Percentiles rank a stretch among this genome's conserved stretches.
Conservation (phyloP, 1,140 invertebrate genomes). For the Neotoxoptera formosana region DNA sequence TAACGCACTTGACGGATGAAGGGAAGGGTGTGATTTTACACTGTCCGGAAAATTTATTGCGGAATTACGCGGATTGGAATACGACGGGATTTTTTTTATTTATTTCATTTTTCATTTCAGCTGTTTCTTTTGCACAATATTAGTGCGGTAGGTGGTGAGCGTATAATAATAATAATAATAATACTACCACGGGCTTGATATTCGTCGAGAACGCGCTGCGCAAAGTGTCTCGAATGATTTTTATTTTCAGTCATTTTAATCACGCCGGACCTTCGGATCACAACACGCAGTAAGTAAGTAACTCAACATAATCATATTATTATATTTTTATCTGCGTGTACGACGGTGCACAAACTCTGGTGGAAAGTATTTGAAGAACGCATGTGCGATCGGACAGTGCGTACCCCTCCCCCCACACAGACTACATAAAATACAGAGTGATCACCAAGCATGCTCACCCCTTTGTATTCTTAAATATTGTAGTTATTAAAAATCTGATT, state of each 20-base stretch:
- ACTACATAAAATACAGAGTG: not conserved
- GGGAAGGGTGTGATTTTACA: not conserved
- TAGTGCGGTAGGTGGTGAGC: not conserved
- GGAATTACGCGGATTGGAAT: not conserved
- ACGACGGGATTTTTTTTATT: not conserved
- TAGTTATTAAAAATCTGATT: no score
- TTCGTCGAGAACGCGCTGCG: not conserved
- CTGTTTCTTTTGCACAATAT: not conserved
- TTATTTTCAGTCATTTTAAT: not conserved
- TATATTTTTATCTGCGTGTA: not conserved
- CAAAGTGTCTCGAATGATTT: not conserved
- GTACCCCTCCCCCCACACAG: no score
- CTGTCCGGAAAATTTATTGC: not conserved
- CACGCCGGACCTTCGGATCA: not conserved
- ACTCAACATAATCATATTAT: not conserved
- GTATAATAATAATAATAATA: not conserved
- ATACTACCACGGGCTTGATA: not conserved
- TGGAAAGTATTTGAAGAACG: no score
- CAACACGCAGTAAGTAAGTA: not conserved
- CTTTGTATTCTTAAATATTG: no score
- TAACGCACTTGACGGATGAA: not conserved
- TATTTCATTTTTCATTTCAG: not conserved
- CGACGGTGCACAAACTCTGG: no score
- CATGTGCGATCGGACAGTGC: no score
- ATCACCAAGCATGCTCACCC: no score